Conservation (phyloP, 2,797 vertebrate genomes). For the Benthosema pterotum region DNA sequence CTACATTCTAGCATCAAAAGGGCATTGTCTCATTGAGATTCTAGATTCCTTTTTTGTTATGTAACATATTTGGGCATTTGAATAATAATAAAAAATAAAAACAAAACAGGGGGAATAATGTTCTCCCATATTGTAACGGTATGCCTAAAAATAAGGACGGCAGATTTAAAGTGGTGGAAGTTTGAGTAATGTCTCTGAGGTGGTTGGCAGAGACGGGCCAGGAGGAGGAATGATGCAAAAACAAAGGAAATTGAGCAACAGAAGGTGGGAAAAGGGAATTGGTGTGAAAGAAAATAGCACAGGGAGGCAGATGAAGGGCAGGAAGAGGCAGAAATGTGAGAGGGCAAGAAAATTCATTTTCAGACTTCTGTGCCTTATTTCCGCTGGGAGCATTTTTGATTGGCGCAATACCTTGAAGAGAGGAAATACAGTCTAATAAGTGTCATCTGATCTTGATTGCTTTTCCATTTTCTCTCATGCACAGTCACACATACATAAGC, state of each 20-base stretch:
- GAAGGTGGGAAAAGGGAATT: background rate
- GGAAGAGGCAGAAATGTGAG: background rate
- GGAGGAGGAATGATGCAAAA: no score
- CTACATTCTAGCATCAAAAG: background rate
- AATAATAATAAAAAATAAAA: no score
- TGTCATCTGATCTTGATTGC: constrained; percentile 8
- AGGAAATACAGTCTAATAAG: constrained; percentile 17
- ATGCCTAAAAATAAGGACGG: no score
- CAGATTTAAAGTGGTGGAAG: no score
- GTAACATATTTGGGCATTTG: no score
- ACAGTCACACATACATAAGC: constrained; percentile 4
- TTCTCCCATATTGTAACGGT: no score
- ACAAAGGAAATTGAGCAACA: background rate
- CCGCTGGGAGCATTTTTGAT: constrained; percentile 5
- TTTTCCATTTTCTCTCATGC: background rate
- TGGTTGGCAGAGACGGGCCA: background rate
- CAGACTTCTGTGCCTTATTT: constrained; percentile 12
- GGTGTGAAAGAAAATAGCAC: constrained; percentile 26
- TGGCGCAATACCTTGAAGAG: background rate
- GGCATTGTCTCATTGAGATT: background rate
- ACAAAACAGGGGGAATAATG: no score
- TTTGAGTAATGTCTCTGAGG: background rate
- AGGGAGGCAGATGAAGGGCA: background rate
- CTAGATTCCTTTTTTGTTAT: no score
- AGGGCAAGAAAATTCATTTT: constrained; percentile 8